These are phyloP conservation scores for Pipistrellus nathusii DNA, from an alignment of 2,797 vertebrate genomes.

Conservation along the genomic window DNA sequence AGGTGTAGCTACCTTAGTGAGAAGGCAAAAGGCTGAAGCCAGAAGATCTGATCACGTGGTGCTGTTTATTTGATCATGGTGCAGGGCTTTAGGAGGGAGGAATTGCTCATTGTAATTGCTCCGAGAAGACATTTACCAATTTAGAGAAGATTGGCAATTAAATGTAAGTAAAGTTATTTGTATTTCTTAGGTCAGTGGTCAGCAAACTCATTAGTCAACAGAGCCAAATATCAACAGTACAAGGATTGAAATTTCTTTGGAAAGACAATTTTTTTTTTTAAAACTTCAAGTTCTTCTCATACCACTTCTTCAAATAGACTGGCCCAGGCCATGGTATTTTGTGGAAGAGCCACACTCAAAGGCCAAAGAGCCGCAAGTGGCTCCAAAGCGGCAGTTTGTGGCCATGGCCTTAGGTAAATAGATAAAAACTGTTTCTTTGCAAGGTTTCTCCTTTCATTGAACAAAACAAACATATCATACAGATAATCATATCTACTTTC, in stretches of 20 bases:
- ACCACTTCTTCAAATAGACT: no score
- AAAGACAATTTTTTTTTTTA: no score
- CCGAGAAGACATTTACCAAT: neutral
- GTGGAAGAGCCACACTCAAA: no score
- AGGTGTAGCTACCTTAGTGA: neutral
- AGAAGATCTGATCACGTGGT: neutral
- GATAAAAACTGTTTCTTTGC: conserved; percentile 3
- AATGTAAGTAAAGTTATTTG: neutral
- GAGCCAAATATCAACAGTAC: no score
- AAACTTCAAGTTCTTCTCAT: no score
- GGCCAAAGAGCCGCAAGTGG: no score
- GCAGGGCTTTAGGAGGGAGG: neutral
- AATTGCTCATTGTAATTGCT: neutral
- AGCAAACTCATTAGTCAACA: no score
- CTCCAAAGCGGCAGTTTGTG: no score
- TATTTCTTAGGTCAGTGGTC: neutral
- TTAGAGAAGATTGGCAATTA: conserved; percentile 8
- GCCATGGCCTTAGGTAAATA: neutral
- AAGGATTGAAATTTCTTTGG: no score
- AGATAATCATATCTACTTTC: neutral
- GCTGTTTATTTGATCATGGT: neutral
- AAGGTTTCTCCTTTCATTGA: neutral
- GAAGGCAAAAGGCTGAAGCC: neutral
- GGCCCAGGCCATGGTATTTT: no score
- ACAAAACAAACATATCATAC: neutral